A percentile compares a stretch with the other conserved stretches of the same genome.
Conservation (phyloP, 2,888 invertebrate genomes). For the Ophion costatus region DNA sequence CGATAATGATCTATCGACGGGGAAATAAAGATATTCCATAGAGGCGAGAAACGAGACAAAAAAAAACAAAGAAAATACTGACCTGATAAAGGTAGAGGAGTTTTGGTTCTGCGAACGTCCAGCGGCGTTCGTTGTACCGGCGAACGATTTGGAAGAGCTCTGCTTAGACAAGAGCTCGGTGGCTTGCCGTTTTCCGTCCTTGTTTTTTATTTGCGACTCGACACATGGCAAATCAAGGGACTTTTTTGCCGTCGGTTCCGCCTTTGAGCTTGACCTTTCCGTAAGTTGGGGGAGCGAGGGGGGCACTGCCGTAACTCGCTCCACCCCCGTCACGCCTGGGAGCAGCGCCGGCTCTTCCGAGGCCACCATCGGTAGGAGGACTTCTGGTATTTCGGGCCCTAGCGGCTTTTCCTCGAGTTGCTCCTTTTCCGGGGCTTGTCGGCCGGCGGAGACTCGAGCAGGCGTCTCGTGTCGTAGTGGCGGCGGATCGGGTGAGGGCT, state of each 20-base stretch:
- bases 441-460: slow-evolving; percentile 4
- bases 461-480: slow-evolving; percentile 27
- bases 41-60: background rate
- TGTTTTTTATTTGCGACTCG: slow-evolving; percentile 22
- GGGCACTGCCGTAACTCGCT: no score
- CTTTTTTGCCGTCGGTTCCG: slow-evolving; percentile 64
- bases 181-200: slow-evolving; percentile 64
- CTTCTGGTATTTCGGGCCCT: slow-evolving; percentile 42
- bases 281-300: background rate
- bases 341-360: background rate
- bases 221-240: slow-evolving; percentile 47
- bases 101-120: slow-evolving; percentile 74
- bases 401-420: slow-evolving; percentile 22
- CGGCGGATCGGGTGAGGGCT: slow-evolving; percentile 22
- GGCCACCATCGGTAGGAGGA: background rate
- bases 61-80: no score
- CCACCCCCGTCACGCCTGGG: slow-evolving; percentile 41
- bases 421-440: slow-evolving; percentile 45
- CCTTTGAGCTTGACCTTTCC: slow-evolving; percentile 33
- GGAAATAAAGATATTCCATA: background rate
- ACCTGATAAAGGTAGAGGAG: slow-evolving; percentile 77
- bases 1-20: no score
- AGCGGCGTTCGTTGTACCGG: slow-evolving; percentile 64
- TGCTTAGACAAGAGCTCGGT: slow-evolving; percentile 68
- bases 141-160: slow-evolving; percentile 73